Conservation (phyloP, 2,113 vertebrate genomes). For the Procavia capensis region DNA sequence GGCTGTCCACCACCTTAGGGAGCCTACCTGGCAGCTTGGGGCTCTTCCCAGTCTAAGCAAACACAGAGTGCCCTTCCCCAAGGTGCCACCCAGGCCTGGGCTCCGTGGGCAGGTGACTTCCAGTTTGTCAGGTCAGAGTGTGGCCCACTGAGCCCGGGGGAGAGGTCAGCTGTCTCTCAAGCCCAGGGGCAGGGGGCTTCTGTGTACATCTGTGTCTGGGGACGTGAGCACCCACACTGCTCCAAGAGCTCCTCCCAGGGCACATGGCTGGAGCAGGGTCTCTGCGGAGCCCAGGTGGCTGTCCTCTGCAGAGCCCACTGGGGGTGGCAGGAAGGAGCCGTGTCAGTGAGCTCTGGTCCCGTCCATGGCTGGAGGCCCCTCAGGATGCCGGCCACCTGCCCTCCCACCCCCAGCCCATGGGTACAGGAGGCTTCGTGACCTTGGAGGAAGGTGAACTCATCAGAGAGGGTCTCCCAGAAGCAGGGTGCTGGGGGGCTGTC, state of each 20-base stretch:
- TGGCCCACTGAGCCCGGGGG: fast-evolving
- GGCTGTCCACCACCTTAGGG: too few relatives aligned
- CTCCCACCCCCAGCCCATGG: neutral
- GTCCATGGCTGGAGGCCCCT: neutral
- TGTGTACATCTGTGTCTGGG: too few relatives aligned
- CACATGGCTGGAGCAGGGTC: neutral
- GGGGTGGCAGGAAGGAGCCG: neutral
- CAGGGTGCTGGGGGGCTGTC: too few relatives aligned
- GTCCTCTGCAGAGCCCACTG: neutral
- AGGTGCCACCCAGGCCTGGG: neutral
- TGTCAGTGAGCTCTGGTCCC: neutral
- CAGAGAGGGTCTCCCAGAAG: too few relatives aligned
- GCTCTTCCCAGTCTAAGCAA: neutral
- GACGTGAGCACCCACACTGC: too few relatives aligned
- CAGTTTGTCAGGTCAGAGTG: neutral
- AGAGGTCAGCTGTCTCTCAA: neutral
- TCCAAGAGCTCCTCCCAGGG: too few relatives aligned
- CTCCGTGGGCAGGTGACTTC: neutral
- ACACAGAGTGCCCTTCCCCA: neutral
- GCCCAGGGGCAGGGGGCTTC: neutral
- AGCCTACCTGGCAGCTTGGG: neutral
- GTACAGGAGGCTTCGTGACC: too few relatives aligned
- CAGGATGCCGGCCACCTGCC: neutral
- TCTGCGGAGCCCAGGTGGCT: neutral
- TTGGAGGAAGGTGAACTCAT: too few relatives aligned